Base-by-base conservation (phyloP, 1,140 invertebrate species). In the Dreissena rostriformis region DNA sequence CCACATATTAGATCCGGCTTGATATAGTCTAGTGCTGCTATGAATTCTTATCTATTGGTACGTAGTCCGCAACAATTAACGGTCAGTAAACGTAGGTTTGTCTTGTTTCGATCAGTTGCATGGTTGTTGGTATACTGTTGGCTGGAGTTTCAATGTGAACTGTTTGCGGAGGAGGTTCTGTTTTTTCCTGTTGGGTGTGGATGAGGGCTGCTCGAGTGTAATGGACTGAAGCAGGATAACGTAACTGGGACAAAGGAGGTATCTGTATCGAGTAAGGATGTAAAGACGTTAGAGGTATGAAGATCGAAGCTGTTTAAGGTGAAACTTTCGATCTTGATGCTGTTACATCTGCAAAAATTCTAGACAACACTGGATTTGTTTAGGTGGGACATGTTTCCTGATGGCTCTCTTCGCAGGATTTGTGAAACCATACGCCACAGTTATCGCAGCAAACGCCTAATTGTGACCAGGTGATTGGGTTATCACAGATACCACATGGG, bases 1-100 rank as follows among this genome's bases (percentile, higher is more conserved):
- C 76, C 76, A 53, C 76, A 78, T 68, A 70, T 53, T 8, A 78
- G 63, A 19, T 68, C 63, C 15, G 76, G 76, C 26, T 78, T 78
- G 63, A 78, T 78, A 65, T 78, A 78, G 8, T 78, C 65, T 24
- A 53, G 12, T 17, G 76, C 76, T 22, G 63, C 29, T 15, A 14
- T 51, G 6, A 78, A 70, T 53, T 65, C 57, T 63, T 57, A 65
- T 29, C 63, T 24, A 26, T 77, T 77, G 17, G 63, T 51, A 19
- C 57, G 29, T 39, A 77, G 14, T 28, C 75, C 22, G 39, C 75
- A 77, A 22, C 75, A 77, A 28, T 67, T 77, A 12, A 77, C 63
- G 19, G 26, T 77, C 10, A 77, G 51, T 65, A 77, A n/a, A 19
- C 75, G 24, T 15, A 77, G 75, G 75, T 65, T 73, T 51, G 71